Evolutionary conservation across 2,113 vertebrate genomes (phyloP), one percentile per base, ranked within the genome.

Genomic region (Progne subis): DNA sequence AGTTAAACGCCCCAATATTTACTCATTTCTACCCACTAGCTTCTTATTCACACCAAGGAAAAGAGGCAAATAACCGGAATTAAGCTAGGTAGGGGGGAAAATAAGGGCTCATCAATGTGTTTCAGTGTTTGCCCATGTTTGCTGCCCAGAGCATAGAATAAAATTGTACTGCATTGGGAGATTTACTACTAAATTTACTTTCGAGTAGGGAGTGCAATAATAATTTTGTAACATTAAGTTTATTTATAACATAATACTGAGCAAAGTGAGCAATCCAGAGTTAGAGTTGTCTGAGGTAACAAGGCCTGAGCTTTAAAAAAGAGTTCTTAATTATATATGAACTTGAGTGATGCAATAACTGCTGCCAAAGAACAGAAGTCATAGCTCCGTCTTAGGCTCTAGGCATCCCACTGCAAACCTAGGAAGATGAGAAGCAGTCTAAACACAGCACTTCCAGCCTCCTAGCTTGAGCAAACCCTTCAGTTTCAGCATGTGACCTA

Each of bases 91-190:
- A 34, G 72, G 29, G n/a, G 2, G 6, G 31, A 78, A 80, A 31
- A 14, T 28, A 15, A 12, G 0, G 5, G 0, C 18, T 16, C 1
- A 1, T 23, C 25, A 63, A 4, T 37, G 14, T 68, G 23, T 71
- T 92, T 79, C 23, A 43, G 24, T 32, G 23, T 76, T 83, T 79
- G 21, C 8, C 52, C 9, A 1, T 79, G 19, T 76, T 82, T 60
- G 21, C 46, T 89, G 47, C 37, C 53, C 46, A 31, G 25, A 79
- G 19, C 26, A n/a, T 3, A n/a, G 44, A 69, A 78, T 64, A 50
- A 79, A 79, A 53, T 17, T 20, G 1, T 25, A 11, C 15, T 53
- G 46, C 32, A 59, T 87, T 69, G 89, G 46, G 78, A 82, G 44
- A 60, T 46, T 60, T 20, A 44, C 37, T 37, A 26, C 23, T 19